Evolutionary conservation across 2,888 invertebrate genomes (phyloP).

Genomic region (Pseudanteris insignis): DNA sequence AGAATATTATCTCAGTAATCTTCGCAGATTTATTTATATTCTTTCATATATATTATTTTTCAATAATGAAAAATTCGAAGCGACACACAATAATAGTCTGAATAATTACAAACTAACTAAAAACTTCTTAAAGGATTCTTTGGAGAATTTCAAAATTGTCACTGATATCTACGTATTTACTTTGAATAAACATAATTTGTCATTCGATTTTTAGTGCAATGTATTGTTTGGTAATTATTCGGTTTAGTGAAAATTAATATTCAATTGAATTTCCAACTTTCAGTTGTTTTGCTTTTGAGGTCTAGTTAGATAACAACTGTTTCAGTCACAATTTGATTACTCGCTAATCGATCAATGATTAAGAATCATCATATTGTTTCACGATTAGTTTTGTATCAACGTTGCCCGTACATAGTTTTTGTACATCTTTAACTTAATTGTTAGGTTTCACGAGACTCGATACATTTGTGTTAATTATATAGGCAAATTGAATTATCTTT

Average conservation of each 20-base stretch:
- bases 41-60: too few relatives aligned
- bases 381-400: too few relatives aligned
- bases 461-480: slow-evolving; percentile 11
- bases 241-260: too few relatives aligned
- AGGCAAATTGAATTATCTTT: slow-evolving; percentile 7
- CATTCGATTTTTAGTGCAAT: too few relatives aligned
- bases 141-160: slow-evolving; percentile 57
- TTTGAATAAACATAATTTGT: too few relatives aligned
- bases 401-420: too few relatives aligned
- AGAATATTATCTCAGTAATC: too few relatives aligned
- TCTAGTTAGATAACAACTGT: slow-evolving; percentile 18
- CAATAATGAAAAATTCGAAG: slow-evolving; percentile 57
- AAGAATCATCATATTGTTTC: background rate
- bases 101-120: slow-evolving; percentile 56
- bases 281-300: too few relatives aligned
- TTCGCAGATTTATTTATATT: slow-evolving; percentile 45
- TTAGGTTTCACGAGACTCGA: slow-evolving; percentile 5
- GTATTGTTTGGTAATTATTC: too few relatives aligned
- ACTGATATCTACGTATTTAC: slow-evolving; percentile 40
- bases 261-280: too few relatives aligned
- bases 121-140: slow-evolving; percentile 56
- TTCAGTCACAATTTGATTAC: slow-evolving; percentile 27
- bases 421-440: background rate
- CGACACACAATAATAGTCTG: slow-evolving; percentile 59
- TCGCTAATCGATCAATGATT: slow-evolving; percentile 8